These are phyloP conservation scores for Psittacula derbiana DNA, from an alignment of 2,797 vertebrate species.

Conservation along the genomic window DNA sequence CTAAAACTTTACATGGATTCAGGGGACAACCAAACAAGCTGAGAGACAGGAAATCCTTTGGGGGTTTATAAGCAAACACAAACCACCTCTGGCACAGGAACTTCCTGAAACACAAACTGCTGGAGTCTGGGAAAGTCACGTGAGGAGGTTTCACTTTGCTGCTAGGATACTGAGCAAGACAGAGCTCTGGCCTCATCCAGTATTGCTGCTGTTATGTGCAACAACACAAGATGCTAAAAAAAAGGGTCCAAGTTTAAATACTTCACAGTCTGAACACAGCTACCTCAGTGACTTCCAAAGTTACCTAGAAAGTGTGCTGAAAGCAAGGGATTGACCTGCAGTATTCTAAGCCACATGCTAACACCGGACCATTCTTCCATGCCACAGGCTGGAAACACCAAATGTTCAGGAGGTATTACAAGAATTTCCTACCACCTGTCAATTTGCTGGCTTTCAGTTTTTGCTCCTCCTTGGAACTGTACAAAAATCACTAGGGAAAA, in stretches of 20 bases:
- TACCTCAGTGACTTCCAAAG: background rate
- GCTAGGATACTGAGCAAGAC: background rate
- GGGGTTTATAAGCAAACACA: constrained; percentile 24
- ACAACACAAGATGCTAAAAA: background rate
- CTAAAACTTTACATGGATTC: constrained; percentile 42
- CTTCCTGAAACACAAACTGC: constrained; percentile 17
- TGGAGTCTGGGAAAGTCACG: background rate
- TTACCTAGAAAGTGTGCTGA: background rate
- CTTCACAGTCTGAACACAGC: background rate
- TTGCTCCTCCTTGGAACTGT: background rate
- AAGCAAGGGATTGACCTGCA: background rate
- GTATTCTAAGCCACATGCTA: background rate
- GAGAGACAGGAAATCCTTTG: constrained; percentile 18
- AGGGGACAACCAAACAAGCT: constrained; percentile 36
- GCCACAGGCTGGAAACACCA: background rate
- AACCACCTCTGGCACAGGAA: constrained; percentile 30
- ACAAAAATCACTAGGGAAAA: background rate
- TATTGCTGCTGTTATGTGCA: background rate
- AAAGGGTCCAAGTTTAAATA: background rate
- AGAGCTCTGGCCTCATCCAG: background rate
- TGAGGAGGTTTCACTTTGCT: constrained; percentile 1
- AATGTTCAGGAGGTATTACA: background rate
- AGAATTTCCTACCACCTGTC: background rate
- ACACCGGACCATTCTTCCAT: background rate
- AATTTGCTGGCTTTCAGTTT: background rate